These are phyloP conservation scores for Lanius collurio DNA, from an alignment of 2,113 vertebrate genomes.

Conservation along the genomic window DNA sequence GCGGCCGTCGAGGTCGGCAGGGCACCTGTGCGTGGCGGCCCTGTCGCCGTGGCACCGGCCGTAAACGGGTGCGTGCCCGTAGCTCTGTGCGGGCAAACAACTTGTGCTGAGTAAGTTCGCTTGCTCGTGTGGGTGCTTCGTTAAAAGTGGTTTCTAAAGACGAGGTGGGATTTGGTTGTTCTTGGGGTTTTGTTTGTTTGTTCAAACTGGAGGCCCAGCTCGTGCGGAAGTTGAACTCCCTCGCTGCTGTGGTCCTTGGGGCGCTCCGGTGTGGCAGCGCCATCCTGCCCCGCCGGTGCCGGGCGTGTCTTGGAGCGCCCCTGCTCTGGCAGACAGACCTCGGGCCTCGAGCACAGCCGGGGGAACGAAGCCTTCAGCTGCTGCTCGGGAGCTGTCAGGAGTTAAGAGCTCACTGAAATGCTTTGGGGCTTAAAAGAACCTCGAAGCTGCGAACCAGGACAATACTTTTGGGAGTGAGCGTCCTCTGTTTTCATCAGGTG, in stretches of 20 bases:
- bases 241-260: accelerated
- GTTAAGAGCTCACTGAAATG: background rate
- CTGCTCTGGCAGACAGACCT: accelerated
- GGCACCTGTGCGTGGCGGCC: background rate
- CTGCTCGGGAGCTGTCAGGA: background rate
- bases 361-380: background rate
- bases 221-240: accelerated
- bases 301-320: accelerated
- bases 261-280: accelerated
- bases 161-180: background rate
- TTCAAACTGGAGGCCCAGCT: background rate
- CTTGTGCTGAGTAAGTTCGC: accelerated
- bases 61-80: accelerated
- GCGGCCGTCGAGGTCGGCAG: background rate
- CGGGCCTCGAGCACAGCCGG: accelerated
- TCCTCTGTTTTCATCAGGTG: accelerated
- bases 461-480: background rate
- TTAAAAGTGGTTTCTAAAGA: accelerated
- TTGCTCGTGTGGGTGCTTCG: accelerated
- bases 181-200: background rate
- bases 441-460: background rate
- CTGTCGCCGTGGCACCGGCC: accelerated
- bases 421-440: background rate
- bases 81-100: accelerated
- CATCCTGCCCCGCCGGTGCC: accelerated